Conservation (phyloP, 2,888 invertebrate genomes). For the Achlya flavicornis region DNA sequence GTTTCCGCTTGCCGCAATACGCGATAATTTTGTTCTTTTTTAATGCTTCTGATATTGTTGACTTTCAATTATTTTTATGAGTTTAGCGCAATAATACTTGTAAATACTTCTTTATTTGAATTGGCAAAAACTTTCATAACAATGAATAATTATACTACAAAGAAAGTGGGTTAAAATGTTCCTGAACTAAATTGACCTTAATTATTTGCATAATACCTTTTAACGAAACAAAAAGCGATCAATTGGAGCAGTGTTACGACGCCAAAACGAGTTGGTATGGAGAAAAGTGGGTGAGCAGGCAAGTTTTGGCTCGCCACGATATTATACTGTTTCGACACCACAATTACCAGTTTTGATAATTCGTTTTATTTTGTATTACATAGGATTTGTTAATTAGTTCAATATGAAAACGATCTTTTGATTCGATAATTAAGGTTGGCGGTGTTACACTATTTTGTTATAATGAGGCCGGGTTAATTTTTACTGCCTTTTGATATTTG, state of each 20-base stretch:
- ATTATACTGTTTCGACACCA: slow-evolving; percentile 58
- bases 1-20: slow-evolving; percentile 44
- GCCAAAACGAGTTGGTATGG: slow-evolving; percentile 53
- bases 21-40: not conserved
- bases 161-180: no score
- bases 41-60: not conserved
- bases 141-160: no score
- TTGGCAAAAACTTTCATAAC: not conserved
- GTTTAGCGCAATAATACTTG: not conserved
- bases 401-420: not conserved
- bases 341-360: slow-evolving; percentile 56
- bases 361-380: slow-evolving; percentile 41
- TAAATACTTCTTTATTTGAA: not conserved
- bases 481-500: no score
- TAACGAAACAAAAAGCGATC: slow-evolving; percentile 29
- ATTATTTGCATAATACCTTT: slow-evolving; percentile 42
- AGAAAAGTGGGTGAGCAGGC: slow-evolving; percentile 75
- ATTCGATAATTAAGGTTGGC: not conserved
- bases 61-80: not conserved
- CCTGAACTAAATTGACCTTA: slow-evolving; percentile 18
- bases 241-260: slow-evolving; percentile 45
- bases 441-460: not conserved
- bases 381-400: slow-evolving; percentile 37
- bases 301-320: slow-evolving; percentile 38
- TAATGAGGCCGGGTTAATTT: not conserved